Conservation (phyloP, 2,797 vertebrate genomes). For the Prionace glauca region DNA sequence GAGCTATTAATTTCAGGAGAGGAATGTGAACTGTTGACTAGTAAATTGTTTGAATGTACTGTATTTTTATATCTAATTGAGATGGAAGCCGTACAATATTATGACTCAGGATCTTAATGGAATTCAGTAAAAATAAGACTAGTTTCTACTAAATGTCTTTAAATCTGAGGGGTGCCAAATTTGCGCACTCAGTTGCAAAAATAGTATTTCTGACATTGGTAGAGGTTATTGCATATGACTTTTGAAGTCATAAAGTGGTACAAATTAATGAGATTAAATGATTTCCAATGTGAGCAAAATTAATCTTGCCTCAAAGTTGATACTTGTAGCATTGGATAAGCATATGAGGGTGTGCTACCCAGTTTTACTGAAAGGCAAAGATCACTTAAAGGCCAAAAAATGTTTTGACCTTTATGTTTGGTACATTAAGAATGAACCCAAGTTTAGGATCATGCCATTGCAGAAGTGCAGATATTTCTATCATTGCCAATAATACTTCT, state of each 20-base stretch:
- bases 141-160: constrained; percentile 9
- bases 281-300: constrained; percentile 1
- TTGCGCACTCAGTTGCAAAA: neutral
- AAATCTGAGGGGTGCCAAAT: neutral
- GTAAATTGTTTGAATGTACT: constrained; percentile 6
- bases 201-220: constrained; percentile 5
- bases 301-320: neutral
- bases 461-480: neutral
- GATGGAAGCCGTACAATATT: neutral
- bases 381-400: neutral
- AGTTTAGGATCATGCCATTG: neutral
- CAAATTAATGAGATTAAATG: neutral
- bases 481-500: neutral
- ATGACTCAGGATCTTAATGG: neutral
- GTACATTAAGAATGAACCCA: neutral
- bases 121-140: neutral
- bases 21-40: constrained; percentile 11
- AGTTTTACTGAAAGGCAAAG: neutral
- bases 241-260: neutral
- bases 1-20: neutral
- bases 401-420: neutral
- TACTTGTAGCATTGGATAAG: neutral
- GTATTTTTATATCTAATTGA: neutral
- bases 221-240: neutral
- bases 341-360: neutral